These are phyloP conservation scores for Chymomyza fuscimana DNA, from an alignment of 2,888 invertebrate species.

Conservation along the genomic window DNA sequence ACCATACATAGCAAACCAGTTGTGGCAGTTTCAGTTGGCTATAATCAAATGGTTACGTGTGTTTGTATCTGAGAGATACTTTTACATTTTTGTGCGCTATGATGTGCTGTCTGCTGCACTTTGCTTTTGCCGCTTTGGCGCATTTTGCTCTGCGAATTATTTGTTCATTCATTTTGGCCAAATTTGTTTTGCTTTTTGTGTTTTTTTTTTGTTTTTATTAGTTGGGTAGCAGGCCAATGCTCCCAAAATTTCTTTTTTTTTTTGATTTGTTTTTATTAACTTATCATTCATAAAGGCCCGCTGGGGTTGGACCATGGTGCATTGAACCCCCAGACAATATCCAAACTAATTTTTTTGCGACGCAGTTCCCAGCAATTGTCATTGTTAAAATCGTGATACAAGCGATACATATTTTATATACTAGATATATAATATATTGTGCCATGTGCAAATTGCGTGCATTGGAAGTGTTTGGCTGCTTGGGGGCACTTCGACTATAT, in stretches of 20 bases:
- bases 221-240: slow-evolving; percentile 32
- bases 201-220: slow-evolving; percentile 20
- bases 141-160: slow-evolving; percentile 33
- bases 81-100: slow-evolving; percentile 10
- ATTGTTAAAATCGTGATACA: background rate
- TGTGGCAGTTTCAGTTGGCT: background rate
- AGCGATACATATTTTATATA: background rate
- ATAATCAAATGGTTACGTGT: background rate
- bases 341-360: background rate
- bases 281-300: background rate
- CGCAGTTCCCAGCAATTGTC: background rate
- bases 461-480: no score
- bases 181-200: background rate
- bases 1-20: slow-evolving; percentile 19
- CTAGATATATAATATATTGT: background rate
- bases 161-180: slow-evolving; percentile 29
- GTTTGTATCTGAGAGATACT: slow-evolving; percentile 13
- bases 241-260: slow-evolving; percentile 9
- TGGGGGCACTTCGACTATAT: background rate
- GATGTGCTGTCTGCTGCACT: slow-evolving; percentile 6
- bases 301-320: background rate
- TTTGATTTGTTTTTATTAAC: background rate
- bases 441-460: background rate
- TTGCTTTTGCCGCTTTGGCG: slow-evolving; percentile 21
- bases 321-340: background rate